Evolutionary conservation across 2,797 vertebrate genomes (phyloP).

Genomic region (Hypotaenidia okinawae): DNA sequence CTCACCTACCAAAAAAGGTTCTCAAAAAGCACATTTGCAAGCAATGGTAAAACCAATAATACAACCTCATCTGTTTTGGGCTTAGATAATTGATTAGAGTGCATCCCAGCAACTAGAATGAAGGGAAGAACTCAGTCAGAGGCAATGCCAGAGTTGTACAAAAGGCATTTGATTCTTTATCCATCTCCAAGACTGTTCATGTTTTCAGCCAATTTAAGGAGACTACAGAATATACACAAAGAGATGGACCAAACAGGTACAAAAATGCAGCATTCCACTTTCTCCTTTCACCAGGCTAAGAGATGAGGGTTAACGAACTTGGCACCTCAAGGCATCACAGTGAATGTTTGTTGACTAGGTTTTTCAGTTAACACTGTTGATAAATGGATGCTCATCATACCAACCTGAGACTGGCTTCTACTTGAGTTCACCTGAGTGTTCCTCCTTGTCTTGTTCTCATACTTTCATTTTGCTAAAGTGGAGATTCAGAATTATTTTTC

Average conservation of each 20-base stretch:
- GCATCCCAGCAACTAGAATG: rapidly evolving
- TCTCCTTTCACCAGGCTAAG: not conserved
- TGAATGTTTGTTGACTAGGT: not conserved
- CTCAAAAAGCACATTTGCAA: not conserved
- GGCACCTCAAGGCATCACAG: not conserved
- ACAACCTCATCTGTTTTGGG: not conserved
- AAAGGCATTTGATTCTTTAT: not conserved
- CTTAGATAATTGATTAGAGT: not conserved
- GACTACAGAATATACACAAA: not conserved
- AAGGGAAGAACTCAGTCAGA: not conserved
- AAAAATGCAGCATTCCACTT: not conserved
- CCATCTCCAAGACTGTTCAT: not conserved
- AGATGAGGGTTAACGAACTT: not conserved
- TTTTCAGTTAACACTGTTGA: slow-evolving; percentile 22
- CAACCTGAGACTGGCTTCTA: not conserved
- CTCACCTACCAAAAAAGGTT: not conserved
- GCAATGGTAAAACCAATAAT: not conserved
- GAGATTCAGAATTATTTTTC: not conserved
- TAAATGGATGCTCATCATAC: not conserved
- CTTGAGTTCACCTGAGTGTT: slow-evolving; percentile 24
- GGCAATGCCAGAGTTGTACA: not conserved
- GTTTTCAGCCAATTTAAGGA: not conserved
- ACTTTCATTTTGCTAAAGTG: not conserved
- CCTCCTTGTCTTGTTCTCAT: not conserved
- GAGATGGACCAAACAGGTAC: not conserved